Percentiles rank a stretch among this genome's conserved stretches.
phyloP scores from a whole-genome alignment of 2,888 invertebrate genomes.

The Erynnis tages region DNA sequence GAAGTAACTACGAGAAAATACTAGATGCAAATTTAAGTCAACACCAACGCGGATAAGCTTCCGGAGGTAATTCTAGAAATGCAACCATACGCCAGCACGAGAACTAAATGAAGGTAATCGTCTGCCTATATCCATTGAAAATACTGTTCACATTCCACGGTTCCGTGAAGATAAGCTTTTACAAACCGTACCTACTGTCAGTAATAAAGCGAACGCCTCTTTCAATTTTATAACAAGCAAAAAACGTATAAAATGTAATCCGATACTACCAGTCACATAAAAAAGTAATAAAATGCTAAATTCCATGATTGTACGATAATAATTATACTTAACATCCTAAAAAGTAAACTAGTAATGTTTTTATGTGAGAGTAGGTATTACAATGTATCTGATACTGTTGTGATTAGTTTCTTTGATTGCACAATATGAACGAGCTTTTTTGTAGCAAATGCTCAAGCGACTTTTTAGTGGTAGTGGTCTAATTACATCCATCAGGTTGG shows the following conservation, averaged over 20 bases:
- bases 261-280: slow-evolving; percentile 10
- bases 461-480: neutral
- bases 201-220: neutral
- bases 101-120: slow-evolving; percentile 37
- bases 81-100: slow-evolving; percentile 41
- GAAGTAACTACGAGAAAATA: slow-evolving; percentile 68
- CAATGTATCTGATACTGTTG: slow-evolving; percentile 3
- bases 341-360: slow-evolving; percentile 15
- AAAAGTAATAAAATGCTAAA: slow-evolving; percentile 22
- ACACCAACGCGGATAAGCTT: slow-evolving; percentile 69
- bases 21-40: slow-evolving; percentile 77
- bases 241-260: slow-evolving; percentile 18
- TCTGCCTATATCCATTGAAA: slow-evolving; percentile 38
- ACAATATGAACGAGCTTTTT: slow-evolving; percentile 32
- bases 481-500: neutral
- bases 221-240: slow-evolving; percentile 22
- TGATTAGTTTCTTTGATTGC: slow-evolving; percentile 30
- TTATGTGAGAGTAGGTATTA: slow-evolving; percentile 8
- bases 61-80: slow-evolving; percentile 63
- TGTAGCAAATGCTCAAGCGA: neutral
- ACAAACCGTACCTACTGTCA: too few relatives aligned
- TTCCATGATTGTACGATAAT: slow-evolving; percentile 5
- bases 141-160: slow-evolving; percentile 34
- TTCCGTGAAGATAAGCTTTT: slow-evolving; percentile 25
- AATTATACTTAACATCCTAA: slow-evolving; percentile 15